These are phyloP conservation scores for Tigriopus californicus DNA, from an alignment of 2,888 invertebrate genomes.

Conservation along the genomic window DNA sequence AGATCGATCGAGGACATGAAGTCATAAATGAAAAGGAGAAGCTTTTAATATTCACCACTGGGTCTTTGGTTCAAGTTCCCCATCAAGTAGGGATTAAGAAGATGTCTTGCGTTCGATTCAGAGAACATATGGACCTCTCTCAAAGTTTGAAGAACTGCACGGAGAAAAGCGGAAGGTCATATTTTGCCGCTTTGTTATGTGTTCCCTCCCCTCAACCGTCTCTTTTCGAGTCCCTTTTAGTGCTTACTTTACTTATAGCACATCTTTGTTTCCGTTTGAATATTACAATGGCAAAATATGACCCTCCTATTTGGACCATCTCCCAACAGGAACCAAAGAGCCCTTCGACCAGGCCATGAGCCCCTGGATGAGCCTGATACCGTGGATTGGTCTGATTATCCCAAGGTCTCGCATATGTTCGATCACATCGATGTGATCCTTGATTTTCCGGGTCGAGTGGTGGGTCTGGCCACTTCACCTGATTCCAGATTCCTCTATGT, in stretches of 20 bases:
- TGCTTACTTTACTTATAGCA: no score
- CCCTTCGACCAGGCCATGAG: no score
- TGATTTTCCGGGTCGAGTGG: background rate
- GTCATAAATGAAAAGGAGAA: background rate
- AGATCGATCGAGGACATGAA: conserved; percentile 2
- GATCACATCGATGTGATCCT: background rate
- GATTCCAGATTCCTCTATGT: background rate
- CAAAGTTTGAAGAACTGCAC: no score
- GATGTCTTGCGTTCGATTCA: background rate
- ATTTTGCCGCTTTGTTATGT: no score
- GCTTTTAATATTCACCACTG: background rate
- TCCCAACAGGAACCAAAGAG: no score
- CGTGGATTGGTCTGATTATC: background rate
- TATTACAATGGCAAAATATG: no score
- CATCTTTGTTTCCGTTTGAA: no score
- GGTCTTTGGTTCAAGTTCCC: background rate
- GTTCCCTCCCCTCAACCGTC: no score
- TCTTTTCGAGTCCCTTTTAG: no score
- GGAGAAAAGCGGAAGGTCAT: no score
- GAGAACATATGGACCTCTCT: background rate
- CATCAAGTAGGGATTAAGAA: background rate
- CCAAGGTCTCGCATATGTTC: background rate
- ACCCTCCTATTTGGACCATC: no score
- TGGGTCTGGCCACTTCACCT: background rate
- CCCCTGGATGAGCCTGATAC: background rate